Conservation (phyloP, 2,888 invertebrate species). For the Aproaerema taeniolella region DNA sequence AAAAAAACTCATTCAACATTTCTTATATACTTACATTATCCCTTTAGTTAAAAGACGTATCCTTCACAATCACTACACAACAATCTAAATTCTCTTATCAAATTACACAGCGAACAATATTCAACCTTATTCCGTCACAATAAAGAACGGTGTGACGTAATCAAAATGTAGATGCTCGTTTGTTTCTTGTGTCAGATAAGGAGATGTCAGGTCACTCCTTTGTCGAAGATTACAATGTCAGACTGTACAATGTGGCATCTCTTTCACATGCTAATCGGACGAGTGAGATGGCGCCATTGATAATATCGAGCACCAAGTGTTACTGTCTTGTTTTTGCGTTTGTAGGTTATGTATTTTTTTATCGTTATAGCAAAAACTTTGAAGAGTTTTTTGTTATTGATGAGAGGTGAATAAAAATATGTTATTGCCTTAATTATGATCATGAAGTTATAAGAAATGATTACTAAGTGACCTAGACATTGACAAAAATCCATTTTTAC, state of each 20-base stretch:
- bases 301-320: constrained; percentile 4
- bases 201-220: constrained; percentile 18
- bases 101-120: not conserved
- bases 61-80: constrained; percentile 1
- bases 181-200: constrained; percentile 13
- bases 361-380: no score
- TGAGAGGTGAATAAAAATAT: no score
- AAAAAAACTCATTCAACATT: no score
- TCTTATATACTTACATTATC: no score
- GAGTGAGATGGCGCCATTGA: constrained; percentile 15
- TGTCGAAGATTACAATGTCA: constrained; percentile 19
- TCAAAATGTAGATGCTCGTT: constrained; percentile 1
- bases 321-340: constrained; percentile 8
- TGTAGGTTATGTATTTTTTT: constrained; percentile 6
- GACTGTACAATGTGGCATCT: constrained; percentile 11
- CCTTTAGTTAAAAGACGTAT: no score
- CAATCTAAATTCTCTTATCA: not conserved
- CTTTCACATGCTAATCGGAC: constrained; percentile 15
- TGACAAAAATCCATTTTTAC: no score
- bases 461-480: no score
- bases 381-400: no score
- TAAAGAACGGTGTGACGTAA: constrained; percentile 4
- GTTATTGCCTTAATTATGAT: no score
- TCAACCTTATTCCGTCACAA: constrained; percentile 2
- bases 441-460: no score